Percentiles rank a stretch among this genome's conserved stretches.
Evolutionary conservation across 2,113 vertebrate genomes (phyloP).

Genomic region (Otolemur garnettii): DNA sequence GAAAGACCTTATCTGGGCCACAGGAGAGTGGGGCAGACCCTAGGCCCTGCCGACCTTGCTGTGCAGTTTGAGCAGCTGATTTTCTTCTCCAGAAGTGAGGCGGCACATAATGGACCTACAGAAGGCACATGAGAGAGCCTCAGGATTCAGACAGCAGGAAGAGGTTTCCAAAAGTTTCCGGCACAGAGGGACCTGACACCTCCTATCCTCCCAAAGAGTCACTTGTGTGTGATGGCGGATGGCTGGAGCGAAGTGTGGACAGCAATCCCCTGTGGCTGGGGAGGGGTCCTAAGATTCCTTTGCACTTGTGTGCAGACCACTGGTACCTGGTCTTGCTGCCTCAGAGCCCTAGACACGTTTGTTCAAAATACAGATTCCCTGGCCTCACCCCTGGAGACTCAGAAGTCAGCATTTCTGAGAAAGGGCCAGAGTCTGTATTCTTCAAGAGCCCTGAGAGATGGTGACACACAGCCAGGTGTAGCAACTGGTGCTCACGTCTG

Average conservation of each 20-base stretch:
- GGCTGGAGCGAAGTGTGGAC: not conserved
- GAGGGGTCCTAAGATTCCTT: not conserved
- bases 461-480: too few relatives aligned
- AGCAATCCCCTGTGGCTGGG: not conserved
- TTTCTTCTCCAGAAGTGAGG: not conserved
- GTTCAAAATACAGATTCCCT: not conserved
- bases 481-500: not conserved
- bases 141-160: not conserved
- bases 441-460: not conserved
- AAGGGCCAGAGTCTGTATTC: not conserved
- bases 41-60: not conserved
- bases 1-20: not conserved
- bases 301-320: not conserved
- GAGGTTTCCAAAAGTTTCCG: not conserved
- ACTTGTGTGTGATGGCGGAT: not conserved
- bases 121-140: not conserved
- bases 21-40: not conserved
- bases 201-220: not conserved
- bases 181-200: not conserved
- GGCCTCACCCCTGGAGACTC: not conserved
- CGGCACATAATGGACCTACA: accelerated
- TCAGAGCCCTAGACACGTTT: not conserved
- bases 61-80: not conserved
- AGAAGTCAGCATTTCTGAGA: not conserved
- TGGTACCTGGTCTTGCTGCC: not conserved